These are phyloP conservation scores for Typhlomys cinereus DNA, from an alignment of 2,113 vertebrate genomes.

Conservation along the genomic window DNA sequence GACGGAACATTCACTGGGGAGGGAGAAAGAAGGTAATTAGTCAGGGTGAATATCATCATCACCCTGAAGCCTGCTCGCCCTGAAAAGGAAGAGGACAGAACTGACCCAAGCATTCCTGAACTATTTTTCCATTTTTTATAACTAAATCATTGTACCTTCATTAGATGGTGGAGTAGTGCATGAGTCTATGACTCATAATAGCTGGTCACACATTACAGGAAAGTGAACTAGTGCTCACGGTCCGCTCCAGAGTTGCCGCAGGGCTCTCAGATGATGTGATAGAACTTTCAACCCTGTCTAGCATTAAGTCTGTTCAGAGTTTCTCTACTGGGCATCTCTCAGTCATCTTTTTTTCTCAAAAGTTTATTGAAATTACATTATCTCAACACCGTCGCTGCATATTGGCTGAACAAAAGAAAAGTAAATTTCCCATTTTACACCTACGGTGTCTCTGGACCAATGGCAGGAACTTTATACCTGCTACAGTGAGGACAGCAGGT, in stretches of 20 bases:
- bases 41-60: not conserved
- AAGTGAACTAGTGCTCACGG: not conserved
- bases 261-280: not conserved
- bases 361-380: not conserved
- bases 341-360: not conserved
- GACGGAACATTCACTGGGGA: not conserved
- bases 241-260: not conserved
- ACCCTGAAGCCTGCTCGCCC: not conserved
- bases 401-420: not conserved
- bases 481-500: not conserved
- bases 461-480: not conserved
- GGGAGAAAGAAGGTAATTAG: not conserved
- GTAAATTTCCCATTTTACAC: not conserved
- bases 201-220: not conserved
- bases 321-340: not conserved
- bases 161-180: not conserved
- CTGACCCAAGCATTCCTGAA: not conserved
- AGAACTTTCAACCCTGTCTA: not conserved
- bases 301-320: not conserved
- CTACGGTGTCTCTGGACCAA: constrained; percentile 15
- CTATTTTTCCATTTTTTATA: not conserved
- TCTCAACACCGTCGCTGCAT: not conserved
- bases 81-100: not conserved
- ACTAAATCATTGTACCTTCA: not conserved
- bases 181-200: not conserved